Percentiles rank a stretch among this genome's conserved stretches.
phyloP scores from a whole-genome alignment of 30 jellyfish, hydroid and myxozoan genomes.

The Aurelia aurita region DNA sequence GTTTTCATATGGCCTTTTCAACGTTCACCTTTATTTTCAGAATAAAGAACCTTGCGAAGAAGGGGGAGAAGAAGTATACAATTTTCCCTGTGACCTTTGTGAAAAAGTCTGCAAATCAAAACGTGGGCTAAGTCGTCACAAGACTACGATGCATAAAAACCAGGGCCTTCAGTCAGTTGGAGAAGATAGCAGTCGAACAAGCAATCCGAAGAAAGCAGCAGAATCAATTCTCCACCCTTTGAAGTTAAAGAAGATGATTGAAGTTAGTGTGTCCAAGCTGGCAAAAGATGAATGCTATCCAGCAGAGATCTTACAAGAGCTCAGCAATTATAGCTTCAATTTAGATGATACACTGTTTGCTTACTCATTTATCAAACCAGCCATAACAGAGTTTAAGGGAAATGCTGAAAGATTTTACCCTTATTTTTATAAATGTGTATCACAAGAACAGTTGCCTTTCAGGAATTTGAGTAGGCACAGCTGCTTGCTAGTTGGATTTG shows the following conservation, averaged over 20 bases:
- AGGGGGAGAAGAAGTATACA: too few relatives aligned
- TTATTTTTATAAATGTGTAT: constrained; percentile 27
- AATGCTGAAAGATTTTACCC: constrained; percentile 47
- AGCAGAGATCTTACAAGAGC: constrained; percentile 20
- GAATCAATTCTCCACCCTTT: constrained; percentile 44
- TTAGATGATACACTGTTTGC: constrained; percentile 34
- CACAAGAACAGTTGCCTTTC: constrained; percentile 16
- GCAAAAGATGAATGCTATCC: constrained; percentile 63
- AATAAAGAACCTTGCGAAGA: too few relatives aligned
- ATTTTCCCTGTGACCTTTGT: too few relatives aligned
- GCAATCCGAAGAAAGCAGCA: too few relatives aligned
- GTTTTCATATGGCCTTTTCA: too few relatives aligned
- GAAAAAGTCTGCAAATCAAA: too few relatives aligned
- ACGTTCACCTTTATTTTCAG: too few relatives aligned
- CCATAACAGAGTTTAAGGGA: constrained; percentile 9
- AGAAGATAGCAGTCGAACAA: too few relatives aligned
- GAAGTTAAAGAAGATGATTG: constrained; percentile 17
- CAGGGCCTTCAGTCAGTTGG: too few relatives aligned
- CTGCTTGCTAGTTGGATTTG: constrained; percentile 54
- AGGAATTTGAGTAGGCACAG: constrained; percentile 23
- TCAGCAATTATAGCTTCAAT: background rate
- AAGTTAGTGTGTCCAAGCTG: constrained; percentile 31
- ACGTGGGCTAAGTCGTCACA: too few relatives aligned
- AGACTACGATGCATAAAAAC: too few relatives aligned
- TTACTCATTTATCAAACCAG: constrained; percentile 10